phyloP scores from a whole-genome alignment of 2,797 vertebrate genomes.

The Leptodactylus fallax region DNA sequence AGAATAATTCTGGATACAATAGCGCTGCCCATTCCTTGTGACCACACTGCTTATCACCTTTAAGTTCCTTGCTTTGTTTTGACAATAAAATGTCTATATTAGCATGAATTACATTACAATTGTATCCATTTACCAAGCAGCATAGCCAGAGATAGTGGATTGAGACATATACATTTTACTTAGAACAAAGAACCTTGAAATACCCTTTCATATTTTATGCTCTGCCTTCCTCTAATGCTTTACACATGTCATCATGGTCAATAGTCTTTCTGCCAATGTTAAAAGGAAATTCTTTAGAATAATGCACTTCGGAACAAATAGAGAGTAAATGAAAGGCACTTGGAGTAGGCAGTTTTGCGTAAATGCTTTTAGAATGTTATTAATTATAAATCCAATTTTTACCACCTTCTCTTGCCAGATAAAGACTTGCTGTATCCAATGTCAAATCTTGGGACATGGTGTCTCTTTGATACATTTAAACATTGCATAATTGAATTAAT shows the following conservation, averaged over 20 bases:
- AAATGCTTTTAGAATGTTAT: constrained; percentile 69
- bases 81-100: constrained; percentile 36
- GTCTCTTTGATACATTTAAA: constrained; percentile 68
- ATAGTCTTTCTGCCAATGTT: constrained; percentile 60
- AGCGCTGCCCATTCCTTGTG: neutral
- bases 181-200: constrained; percentile 62
- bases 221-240: constrained; percentile 53
- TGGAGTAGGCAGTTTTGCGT: constrained; percentile 60
- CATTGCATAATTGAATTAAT: constrained; percentile 62
- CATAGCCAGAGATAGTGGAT: constrained; percentile 37
- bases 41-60: constrained; percentile 32
- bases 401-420: constrained; percentile 72
- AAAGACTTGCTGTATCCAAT: constrained; percentile 74
- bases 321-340: constrained; percentile 64
- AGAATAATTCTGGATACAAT: neutral
- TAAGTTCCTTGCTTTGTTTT: constrained; percentile 27
- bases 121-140: constrained; percentile 44
- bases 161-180: constrained; percentile 65
- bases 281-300: constrained; percentile 61
- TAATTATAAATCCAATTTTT: constrained; percentile 75
- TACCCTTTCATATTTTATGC: constrained; percentile 57
- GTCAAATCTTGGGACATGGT: constrained; percentile 76
- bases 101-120: constrained; percentile 39
- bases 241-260: constrained; percentile 59
- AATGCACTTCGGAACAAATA: constrained; percentile 59